Evolutionary conservation across 2,888 invertebrate species (phyloP), one percentile per base, ranked within the genome.

Genomic region (Philopedon plagiatum): DNA sequence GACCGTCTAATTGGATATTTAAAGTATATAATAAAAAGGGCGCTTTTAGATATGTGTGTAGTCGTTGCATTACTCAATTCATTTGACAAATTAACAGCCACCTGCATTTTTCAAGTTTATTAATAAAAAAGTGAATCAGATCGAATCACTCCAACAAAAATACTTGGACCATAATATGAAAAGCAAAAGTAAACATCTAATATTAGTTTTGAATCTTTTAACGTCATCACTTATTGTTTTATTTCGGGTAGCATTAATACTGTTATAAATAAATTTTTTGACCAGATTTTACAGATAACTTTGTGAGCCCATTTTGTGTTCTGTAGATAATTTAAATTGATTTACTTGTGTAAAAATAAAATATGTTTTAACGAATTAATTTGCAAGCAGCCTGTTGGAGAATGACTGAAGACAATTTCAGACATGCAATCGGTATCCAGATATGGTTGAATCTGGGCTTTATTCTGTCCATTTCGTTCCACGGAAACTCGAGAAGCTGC

Each of bases 131-230:
- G 26, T 71, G 70, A 71, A 9, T 71, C 70, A 71, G 29, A 60
- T 57, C 70, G 70, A 71, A 64, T 71, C 70, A 71, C 70, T 71
- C 69, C 13, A 60, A 61, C 60, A 71, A 71, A 71, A 71, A 71
- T 62, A 67, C 66, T 71, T 65, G 65, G 71, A 58, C 56, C 61
- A 66, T 71, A 58, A 34, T 66, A 71, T 71, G 62, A 71, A 71
- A 71, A 71, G 71, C 71, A 71, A 66, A 71, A 71, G 71, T 71
- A 71, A 66, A 71, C 71, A 71, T 71, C 71, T 71, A 66, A 66
- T 71, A 66, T 71, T 71, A 71, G 71, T 56, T 62, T 62, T 46
- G 32, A 60, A 71, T 64, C 41, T 21, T n/a, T n/a, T 15, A 37
- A 65, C 65, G 65, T 71, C 65, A 65, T 1, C 58, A 26, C 19